Conservation (phyloP, 2,113 vertebrate species). For the human (Homo sapiens) region GRCh38 chr7:52631501-52632000, state of each 20-base stretch:
- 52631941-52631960: not conserved
- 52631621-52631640: not conserved
- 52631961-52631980: not conserved
- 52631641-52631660: rapidly evolving
- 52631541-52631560: not conserved
- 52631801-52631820: not conserved
- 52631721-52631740: not conserved
- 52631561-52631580: not conserved
- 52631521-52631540: not conserved
- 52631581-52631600: not conserved
- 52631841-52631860: not conserved
- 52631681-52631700: not conserved
- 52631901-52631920: not conserved
- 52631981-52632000: not conserved
- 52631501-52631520: not conserved
- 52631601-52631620: not conserved
- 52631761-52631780: rapidly evolving
- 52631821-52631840: not conserved
- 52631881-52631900: not conserved
- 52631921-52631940: not conserved
- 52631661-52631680: not conserved
- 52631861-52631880: not conserved
- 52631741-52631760: not conserved
- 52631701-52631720: not conserved
- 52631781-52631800: not conserved